Evolutionary conservation across 2,113 vertebrate species (phyloP), one percentile per base, ranked within the genome.

Genomic region (Chlorocebus sabaeus): DNA sequence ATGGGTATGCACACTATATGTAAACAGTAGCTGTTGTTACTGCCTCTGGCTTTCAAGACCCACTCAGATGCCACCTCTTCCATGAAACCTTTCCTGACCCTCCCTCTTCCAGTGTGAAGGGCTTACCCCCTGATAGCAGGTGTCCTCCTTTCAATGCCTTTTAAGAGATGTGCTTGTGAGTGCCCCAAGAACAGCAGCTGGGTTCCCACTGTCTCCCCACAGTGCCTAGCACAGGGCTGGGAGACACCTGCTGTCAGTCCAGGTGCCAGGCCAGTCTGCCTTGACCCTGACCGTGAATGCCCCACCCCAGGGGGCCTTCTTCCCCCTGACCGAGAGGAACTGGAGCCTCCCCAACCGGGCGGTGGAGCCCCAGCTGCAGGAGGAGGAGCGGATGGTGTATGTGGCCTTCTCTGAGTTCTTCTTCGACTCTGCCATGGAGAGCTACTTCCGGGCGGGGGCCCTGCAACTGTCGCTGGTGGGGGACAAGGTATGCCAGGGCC

Each of bases 371-470:
- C 96, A 99, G 50, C 98, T 99, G 97, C 98, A 97, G 61, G 99
- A 99, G 94, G 99, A 99, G 0, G 99, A 99, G 80, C 98, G 99
- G 48, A 99, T 99, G 99, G 99, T 99, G 35, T 99, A 99, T 0
- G 98, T 99, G 8, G 99, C 99, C 13, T 99, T 99, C 93, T 99
- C 99, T 0, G 99, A 99, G 98, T 99, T 99, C 98, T 99, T 99
- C 98, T 99, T 99, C 0, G 99, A 99, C 97, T 99, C 99, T 0
- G 99, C 99, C 22, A 98, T 99, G 99, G 99, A 99, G 0, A 98
- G 99, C 0, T 99, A 99, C 98, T 99, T 99, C 98, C 99, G 83
- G 89, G 99, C 99, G 0, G 99, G 99, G 0, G 97, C 99, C 38
- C 99, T 99, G 96, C 97, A 98, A 96, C 99, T 99, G 84, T 94